Percentiles rank a stretch among this genome's conserved stretches.
Evolutionary conservation across 1,140 invertebrate genomes (phyloP).

Genomic region (Heliconius nattereri): DNA sequence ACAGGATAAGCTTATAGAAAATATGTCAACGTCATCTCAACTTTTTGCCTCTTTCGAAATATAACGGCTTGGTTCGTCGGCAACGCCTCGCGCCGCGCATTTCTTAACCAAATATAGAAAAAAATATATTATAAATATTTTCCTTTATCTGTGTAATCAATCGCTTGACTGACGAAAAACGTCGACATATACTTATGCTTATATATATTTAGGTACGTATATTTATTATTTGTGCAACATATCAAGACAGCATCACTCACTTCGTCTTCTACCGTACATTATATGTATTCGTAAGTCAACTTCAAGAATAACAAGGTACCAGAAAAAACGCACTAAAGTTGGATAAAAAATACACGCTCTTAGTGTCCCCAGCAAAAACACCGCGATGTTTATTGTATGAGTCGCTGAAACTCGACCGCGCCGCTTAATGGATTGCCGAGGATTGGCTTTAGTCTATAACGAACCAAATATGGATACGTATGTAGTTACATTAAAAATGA

Average conservation of each 20-base stretch:
- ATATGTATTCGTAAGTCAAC: slow-evolving; percentile 41
- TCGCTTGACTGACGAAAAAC: no score
- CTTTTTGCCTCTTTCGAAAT: no score
- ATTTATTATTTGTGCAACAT: slow-evolving; percentile 1
- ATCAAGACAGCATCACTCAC: slow-evolving; percentile 10
- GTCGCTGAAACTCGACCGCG: slow-evolving; percentile 68
- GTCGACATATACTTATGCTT: no score
- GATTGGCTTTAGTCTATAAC: slow-evolving; percentile 18
- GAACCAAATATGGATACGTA: slow-evolving; percentile 9
- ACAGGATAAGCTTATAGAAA: no score
- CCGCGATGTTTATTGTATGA: slow-evolving; percentile 76
- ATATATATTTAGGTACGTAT: not conserved
- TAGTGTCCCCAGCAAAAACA: slow-evolving; percentile 57
- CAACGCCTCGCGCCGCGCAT: no score
- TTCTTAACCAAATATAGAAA: no score
- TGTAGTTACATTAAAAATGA: slow-evolving; percentile 1
- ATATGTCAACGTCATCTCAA: no score
- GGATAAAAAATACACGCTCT: slow-evolving; percentile 55
- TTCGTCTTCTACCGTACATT: slow-evolving; percentile 7
- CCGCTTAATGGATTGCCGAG: slow-evolving; percentile 67
- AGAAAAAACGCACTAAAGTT: slow-evolving; percentile 45
- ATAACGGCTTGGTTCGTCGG: no score
- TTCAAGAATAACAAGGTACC: slow-evolving; percentile 38
- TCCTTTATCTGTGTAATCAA: no score
- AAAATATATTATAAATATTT: no score